phyloP scores from a whole-genome alignment of 30 jellyfish, hydroid and myxozoan species.

The Catostylus mosaicus region DNA sequence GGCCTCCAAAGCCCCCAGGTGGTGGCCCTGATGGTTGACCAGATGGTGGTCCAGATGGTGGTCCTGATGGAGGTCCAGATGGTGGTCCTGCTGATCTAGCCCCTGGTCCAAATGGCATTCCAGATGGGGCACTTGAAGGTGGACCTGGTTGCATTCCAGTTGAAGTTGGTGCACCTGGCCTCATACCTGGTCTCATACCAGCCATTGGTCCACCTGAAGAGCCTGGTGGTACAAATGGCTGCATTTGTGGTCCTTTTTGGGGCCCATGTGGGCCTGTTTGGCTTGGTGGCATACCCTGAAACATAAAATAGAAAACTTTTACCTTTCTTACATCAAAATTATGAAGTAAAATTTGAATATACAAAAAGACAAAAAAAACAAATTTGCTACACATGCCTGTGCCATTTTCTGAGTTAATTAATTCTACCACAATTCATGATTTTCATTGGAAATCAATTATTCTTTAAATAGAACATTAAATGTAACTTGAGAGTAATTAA shows the following conservation, averaged over 20 bases:
- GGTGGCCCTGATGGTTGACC: constrained; percentile 67
- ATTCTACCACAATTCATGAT: no score
- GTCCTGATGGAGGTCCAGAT: constrained; percentile 32
- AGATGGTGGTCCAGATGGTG: constrained; percentile 43
- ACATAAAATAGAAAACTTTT: no score
- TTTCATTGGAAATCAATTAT: no score
- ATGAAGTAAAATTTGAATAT: no score
- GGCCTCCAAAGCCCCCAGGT: constrained; percentile 13
- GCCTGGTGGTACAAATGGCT: constrained; percentile 21
- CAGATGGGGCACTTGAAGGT: constrained; percentile 5
- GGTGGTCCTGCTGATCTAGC: constrained; percentile 7
- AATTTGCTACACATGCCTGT: no score
- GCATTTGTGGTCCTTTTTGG: constrained; percentile 22
- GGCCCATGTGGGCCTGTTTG: constrained; percentile 40
- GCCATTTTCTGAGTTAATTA: no score
- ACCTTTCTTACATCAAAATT: no score
- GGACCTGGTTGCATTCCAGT: constrained; percentile 31
- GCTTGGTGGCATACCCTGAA: constrained; percentile 22
- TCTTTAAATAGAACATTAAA: no score
- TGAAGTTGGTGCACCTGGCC: constrained; percentile 19
- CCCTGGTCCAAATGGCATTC: constrained; percentile 3
- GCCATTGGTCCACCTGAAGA: constrained; percentile 34
- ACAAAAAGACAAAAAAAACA: no score
- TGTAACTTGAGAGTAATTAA: no score
- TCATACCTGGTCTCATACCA: constrained; percentile 44